Evolutionary conservation across 2,113 vertebrate genomes (phyloP), one percentile per base, ranked within the genome.

Genomic region (Oncorhynchus kisutch): DNA sequence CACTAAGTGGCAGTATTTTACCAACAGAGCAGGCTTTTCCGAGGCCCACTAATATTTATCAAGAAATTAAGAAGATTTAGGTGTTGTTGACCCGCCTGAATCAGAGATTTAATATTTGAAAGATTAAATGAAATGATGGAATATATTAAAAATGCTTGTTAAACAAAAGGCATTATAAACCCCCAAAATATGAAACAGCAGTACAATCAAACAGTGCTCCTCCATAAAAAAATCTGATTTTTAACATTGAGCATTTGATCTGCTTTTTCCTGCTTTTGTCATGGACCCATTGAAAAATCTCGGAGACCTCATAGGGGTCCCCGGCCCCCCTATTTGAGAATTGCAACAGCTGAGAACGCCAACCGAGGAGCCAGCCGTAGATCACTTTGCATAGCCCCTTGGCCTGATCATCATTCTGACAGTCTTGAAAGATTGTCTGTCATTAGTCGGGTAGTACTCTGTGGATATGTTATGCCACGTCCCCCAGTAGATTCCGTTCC

Each of bases 401-500:
- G 97, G 98, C 88, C 96, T 93, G 67, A 99, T 96, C 97, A 99
- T 97, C 94, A 99, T 97, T 91, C 94, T 97, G 82, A 90, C 95
- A n/a, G 92, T 91, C 91, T 95, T 97, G 79, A 98, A 96, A 31
- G 95, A 81, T 83, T 95, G 95, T 78, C 94, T 95, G 22, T 94
- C 97, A 86, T 94, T 95, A 62, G 88, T 93, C 0, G 94, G 94
- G 75, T 89, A 93, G 74, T 83, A 91, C 70, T 92, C 92, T 4
- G 91, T 88, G 3, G 91, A 88, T 72, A 94, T 78, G 27, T 94
- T 96, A 64, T 95, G 95, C 98, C 98, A 99, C 0, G 97, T 98
- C 24, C 96, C 96, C 98, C 98, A 99, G 91, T 95, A 98, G 87
- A 99, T 99, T 22, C 98, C 98, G 24, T 99, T 94, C 76, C 95